Evolutionary conservation across 2,888 invertebrate species (phyloP).

Genomic region (Phorcus lineatus): DNA sequence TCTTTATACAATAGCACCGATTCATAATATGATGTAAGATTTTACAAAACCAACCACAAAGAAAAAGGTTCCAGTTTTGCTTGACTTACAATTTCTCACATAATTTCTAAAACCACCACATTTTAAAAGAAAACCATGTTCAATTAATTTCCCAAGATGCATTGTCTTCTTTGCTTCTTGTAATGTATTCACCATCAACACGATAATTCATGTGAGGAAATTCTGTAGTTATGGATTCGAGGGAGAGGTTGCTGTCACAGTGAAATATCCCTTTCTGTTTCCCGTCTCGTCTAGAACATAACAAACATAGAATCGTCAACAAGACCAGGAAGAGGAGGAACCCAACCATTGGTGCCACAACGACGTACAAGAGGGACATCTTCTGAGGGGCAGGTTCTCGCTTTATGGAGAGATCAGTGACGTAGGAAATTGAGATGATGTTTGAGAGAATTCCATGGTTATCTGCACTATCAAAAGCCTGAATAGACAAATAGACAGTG

Average conservation of each 20-base stretch:
- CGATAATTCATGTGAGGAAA: constrained; percentile 34
- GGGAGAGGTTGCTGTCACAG: constrained; percentile 18
- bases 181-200: constrained; percentile 32
- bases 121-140: too few species aligned
- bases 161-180: constrained; percentile 15
- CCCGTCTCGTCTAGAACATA: constrained; percentile 14
- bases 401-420: constrained; percentile 33
- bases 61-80: too few species aligned
- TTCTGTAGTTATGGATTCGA: neutral
- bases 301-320: constrained; percentile 21
- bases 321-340: constrained; percentile 30
- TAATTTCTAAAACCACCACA: too few species aligned
- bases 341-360: constrained; percentile 30
- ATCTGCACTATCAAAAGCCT: constrained; percentile 40
- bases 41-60: too few species aligned
- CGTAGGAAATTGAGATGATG: constrained; percentile 44
- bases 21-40: too few species aligned
- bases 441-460: constrained; percentile 47
- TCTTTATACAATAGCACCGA: too few species aligned
- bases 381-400: neutral
- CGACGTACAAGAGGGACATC: constrained; percentile 27
- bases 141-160: constrained; percentile 24
- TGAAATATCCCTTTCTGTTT: neutral
- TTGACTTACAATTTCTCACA: too few species aligned
- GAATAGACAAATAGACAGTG: constrained; percentile 40